phyloP scores from a whole-genome alignment of 2,888 invertebrate genomes.

The Erynnis tages region DNA sequence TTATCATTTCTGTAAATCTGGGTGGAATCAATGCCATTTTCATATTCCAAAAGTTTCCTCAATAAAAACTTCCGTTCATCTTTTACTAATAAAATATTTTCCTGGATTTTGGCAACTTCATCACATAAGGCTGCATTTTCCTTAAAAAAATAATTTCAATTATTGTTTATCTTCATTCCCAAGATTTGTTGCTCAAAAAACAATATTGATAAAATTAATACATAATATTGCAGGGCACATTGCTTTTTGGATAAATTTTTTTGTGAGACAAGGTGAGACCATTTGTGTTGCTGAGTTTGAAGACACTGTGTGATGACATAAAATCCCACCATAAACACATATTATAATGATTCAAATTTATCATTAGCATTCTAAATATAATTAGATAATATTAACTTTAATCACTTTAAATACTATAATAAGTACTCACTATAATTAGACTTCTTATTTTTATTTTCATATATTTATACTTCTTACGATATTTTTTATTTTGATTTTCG shows the following conservation, averaged over 20 bases:
- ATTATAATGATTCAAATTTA: too few relatives aligned
- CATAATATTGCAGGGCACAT: too few relatives aligned
- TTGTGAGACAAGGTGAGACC: too few relatives aligned
- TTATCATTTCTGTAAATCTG: constrained; percentile 49
- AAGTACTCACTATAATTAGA: constrained; percentile 83
- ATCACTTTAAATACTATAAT: too few relatives aligned
- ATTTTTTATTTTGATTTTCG: constrained; percentile 68
- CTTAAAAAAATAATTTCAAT: constrained; percentile 57
- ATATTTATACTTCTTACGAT: constrained; percentile 83
- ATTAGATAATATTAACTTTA: too few relatives aligned
- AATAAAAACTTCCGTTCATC: constrained; percentile 92
- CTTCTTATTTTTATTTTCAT: constrained; percentile 84
- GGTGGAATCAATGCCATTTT: constrained; percentile 65
- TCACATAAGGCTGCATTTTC: constrained; percentile 94
- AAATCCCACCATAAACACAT: too few relatives aligned
- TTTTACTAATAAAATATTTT: constrained; percentile 88
- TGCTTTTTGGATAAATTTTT: too few relatives aligned
- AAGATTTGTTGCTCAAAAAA: background rate
- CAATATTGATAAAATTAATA: too few relatives aligned
- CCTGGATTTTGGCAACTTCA: constrained; percentile 92
- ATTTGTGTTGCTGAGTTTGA: too few relatives aligned
- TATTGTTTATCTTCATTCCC: background rate
- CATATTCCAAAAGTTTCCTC: constrained; percentile 87
- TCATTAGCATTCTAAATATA: too few relatives aligned
- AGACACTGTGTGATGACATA: too few relatives aligned